phyloP scores from a whole-genome alignment of 2,113 vertebrate species.

The Argyrosomus japonicus region DNA sequence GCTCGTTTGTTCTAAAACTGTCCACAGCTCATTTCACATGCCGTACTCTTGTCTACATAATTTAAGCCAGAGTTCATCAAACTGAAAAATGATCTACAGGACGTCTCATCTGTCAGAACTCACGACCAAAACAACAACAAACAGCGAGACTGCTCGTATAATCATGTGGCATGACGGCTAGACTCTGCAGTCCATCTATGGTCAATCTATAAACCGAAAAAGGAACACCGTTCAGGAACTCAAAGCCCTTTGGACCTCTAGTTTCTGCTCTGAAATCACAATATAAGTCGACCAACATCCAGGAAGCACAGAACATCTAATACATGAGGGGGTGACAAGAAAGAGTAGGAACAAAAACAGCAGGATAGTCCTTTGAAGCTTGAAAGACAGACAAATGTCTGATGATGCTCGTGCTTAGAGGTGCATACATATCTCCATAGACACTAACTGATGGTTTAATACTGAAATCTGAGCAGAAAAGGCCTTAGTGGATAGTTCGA shows the following conservation, averaged over 20 bases:
- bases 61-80: neutral
- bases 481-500: neutral
- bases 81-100: neutral
- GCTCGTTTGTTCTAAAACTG: neutral
- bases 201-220: neutral
- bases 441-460: neutral
- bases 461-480: neutral
- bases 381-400: neutral
- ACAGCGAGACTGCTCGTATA: neutral
- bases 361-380: neutral
- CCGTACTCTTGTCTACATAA: neutral
- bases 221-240: neutral
- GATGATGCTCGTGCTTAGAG: neutral
- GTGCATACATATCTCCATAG: neutral
- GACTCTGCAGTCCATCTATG: neutral
- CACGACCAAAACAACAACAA: constrained; percentile 1
- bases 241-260: neutral
- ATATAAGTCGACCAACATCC: neutral
- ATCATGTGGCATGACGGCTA: neutral
- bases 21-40: neutral
- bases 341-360: neutral
- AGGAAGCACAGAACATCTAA: neutral
- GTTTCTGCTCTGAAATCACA: neutral
- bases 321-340: neutral
- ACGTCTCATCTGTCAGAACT: neutral